Base-by-base conservation (phyloP, 2,113 vertebrate genomes). In the Rhinogobius similis region DNA sequence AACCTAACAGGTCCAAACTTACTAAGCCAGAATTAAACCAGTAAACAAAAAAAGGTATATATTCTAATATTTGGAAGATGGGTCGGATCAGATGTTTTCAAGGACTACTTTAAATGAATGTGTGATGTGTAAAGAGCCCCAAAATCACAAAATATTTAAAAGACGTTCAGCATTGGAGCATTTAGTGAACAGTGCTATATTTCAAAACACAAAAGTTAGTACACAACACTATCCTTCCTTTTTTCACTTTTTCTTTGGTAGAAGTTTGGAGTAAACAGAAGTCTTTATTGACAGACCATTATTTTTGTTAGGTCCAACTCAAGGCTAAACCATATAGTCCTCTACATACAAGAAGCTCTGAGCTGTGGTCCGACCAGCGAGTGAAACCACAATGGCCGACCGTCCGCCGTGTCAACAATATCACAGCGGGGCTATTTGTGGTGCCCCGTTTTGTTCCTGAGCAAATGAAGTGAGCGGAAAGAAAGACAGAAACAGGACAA, bases 251-350 rank as follows among this genome's bases (percentile, higher is more conserved):
- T 50, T 50, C 20, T n/a, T n/a, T 10, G 1, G n/a, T n/a, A n/a
- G 16, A 46, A 63, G 63, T 74, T 72, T 62, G 68, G 41, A 63
- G 58, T 68, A 80, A 68, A 80, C 71, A 65, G 36, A 62, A 44
- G 68, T 82, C 68, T 56, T 85, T 82, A 81, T 81, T 68, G 61
- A 72, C 4, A 41, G 4, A 70, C 63, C 63, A 79, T 88, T 91
- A 85, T 74, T 85, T 79, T 88, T 75, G 88, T 91, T 77, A 78
- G 81, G 71, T 75, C 75, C 13, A 20, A 73, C 65, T 78, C 48
- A 0, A 43, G 72, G 76, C 43, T 44, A 55, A 78, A 81, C 72
- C 68, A 67, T 65, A 73, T 65, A 75, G 75, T 71, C 72, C 21
- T 69, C 65, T n/a, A n/a, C 58, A 58, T 74, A 27, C 26, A 55